These are phyloP conservation scores for Pangasius krempfi DNA, from an alignment of 2,797 vertebrate genomes.

Conservation along the genomic window DNA sequence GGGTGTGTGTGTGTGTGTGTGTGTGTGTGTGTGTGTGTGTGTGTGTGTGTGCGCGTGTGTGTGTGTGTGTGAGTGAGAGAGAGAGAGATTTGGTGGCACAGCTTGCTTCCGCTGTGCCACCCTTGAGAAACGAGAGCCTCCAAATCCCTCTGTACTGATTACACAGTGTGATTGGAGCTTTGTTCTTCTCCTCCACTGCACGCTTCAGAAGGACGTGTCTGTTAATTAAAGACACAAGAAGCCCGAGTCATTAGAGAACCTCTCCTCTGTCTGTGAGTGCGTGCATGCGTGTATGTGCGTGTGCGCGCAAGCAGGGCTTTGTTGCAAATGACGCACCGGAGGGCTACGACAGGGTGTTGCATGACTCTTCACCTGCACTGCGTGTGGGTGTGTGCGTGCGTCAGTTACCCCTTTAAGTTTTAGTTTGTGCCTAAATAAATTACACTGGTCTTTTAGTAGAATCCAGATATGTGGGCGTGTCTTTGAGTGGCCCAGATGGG, in stretches of 20 bases:
- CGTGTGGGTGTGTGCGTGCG: not conserved
- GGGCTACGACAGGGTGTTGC: too few species aligned
- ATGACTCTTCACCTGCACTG: not conserved
- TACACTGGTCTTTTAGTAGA: not conserved
- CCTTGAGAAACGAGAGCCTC: constrained; percentile 46
- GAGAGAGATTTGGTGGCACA: constrained; percentile 47
- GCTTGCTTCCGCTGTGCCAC: constrained; percentile 33
- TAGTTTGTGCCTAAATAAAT: not conserved
- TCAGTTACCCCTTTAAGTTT: not conserved
- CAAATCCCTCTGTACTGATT: constrained; percentile 49
- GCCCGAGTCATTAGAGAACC: constrained; percentile 47
- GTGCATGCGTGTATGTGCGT: not conserved
- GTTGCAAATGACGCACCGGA: not conserved
- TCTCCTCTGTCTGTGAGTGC: not conserved
- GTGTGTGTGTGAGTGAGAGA: too few species aligned
- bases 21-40: constrained; percentile 26
- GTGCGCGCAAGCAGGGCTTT: not conserved
- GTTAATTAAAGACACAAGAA: constrained; percentile 51
- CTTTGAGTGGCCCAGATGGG: not conserved
- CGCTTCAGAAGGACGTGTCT: constrained; percentile 33
- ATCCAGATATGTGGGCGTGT: not conserved
- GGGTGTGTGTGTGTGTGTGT: constrained; percentile 11
- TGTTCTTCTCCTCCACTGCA: constrained; percentile 39
- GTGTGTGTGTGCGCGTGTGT: constrained; percentile 18
- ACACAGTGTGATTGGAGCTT: constrained; percentile 53